Percentiles rank a stretch among this genome's conserved stretches.
Evolutionary conservation across 2,888 invertebrate genomes (phyloP).

Genomic region (Ramazzottius varieornatus): DNA sequence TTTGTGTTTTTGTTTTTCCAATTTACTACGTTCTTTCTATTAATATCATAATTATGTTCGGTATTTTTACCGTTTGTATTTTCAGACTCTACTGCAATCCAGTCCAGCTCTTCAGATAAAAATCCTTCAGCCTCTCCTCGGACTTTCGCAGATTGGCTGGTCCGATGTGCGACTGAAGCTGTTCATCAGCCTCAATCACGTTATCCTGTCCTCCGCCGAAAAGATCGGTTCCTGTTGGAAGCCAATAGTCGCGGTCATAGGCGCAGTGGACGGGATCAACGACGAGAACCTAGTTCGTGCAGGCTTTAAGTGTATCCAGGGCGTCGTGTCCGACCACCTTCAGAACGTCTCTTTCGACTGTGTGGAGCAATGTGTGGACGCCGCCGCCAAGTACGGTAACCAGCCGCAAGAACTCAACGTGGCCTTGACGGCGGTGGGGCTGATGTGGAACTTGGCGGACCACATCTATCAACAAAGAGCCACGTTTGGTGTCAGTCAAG

Average conservation of each 20-base stretch:
- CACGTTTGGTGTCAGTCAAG: slow-evolving; percentile 7
- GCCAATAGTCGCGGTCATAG: slow-evolving; percentile 66
- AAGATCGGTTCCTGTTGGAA: slow-evolving; percentile 83
- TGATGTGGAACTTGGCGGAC: slow-evolving; percentile 97
- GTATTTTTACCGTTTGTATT: too few species aligned
- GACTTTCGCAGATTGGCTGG: slow-evolving; percentile 61
- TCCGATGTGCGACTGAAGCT: slow-evolving; percentile 80
- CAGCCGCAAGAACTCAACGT: slow-evolving; percentile 91
- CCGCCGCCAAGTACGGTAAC: slow-evolving; percentile 77
- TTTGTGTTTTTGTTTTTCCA: slow-evolving; percentile 22
- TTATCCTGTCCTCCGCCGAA: slow-evolving; percentile 74
- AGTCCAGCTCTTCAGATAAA: too few species aligned
- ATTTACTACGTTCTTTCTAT: too few species aligned
- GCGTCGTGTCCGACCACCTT: slow-evolving; percentile 77
- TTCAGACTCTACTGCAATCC: too few species aligned
- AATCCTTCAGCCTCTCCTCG: slow-evolving; percentile 62
- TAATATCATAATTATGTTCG: too few species aligned
- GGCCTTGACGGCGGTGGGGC: slow-evolving; percentile 76
- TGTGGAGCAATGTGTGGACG: slow-evolving; percentile 61
- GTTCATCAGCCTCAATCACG: slow-evolving; percentile 68
- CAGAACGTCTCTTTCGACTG: slow-evolving; percentile 73
- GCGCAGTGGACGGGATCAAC: slow-evolving; percentile 74
- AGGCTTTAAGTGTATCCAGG: slow-evolving; percentile 80
- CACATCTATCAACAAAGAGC: slow-evolving; percentile 66
- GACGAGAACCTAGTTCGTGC: slow-evolving; percentile 69